These are phyloP conservation scores for Hydractinia echinata DNA, from an alignment of 30 jellyfish, hydroid and myxozoan species.

Conservation along the genomic window DNA sequence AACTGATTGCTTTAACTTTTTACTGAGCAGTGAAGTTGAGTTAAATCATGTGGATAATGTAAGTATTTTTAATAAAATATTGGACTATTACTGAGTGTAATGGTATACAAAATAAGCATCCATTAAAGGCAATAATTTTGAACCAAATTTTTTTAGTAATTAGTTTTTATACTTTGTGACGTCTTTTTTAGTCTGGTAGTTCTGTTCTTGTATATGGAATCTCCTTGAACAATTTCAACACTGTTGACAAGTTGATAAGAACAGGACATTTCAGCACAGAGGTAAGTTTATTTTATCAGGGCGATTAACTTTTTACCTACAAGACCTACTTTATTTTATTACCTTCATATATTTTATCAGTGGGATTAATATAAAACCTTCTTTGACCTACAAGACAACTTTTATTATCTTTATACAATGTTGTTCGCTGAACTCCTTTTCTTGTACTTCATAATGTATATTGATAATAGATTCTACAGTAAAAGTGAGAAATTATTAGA, in stretches of 20 bases:
- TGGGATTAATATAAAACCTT: no score
- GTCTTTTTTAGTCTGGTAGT: constrained; percentile 4
- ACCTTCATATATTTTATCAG: not conserved
- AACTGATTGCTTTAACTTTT: constrained; percentile 17
- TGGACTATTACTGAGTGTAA: not conserved
- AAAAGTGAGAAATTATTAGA: no score
- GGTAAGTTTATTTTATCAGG: not conserved
- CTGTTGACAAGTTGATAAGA: constrained; percentile 16
- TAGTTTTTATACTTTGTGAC: not conserved
- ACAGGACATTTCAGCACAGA: not conserved
- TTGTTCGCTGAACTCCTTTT: no score
- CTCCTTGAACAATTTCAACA: constrained; percentile 12
- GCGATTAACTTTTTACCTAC: not conserved
- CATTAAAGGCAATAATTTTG: not conserved
- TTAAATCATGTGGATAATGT: constrained; percentile 8
- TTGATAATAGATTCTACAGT: no score
- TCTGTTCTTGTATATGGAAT: constrained; percentile 15
- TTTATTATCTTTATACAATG: no score
- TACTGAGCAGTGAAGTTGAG: constrained; percentile 2
- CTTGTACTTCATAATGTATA: no score
- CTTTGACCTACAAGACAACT: no score
- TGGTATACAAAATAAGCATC: not conserved
- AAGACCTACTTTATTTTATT: no score
- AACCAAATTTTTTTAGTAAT: not conserved
- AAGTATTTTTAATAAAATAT: not conserved